Percentiles rank a stretch among this genome's conserved stretches.
Conservation (phyloP, 2,888 invertebrate genomes). For the Elmis aenea region DNA sequence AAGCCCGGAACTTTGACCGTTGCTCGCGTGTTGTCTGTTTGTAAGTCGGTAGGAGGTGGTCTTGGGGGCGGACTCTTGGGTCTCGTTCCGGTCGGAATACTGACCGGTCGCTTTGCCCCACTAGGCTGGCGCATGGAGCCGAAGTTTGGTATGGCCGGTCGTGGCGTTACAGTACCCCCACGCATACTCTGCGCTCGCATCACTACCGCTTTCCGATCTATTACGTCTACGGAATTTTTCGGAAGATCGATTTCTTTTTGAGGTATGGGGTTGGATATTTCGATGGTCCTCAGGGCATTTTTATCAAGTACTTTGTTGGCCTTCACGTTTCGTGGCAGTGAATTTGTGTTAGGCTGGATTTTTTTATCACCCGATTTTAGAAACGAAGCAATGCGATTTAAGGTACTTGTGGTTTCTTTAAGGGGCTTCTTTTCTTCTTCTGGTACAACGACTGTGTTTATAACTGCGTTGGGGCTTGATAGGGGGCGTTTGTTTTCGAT, state of each 20-base stretch:
- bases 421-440: slow-evolving; percentile 52
- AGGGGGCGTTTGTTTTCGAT: slow-evolving; percentile 49
- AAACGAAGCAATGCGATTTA: slow-evolving; percentile 73
- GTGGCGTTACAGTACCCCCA: slow-evolving; percentile 46
- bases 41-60: slow-evolving; percentile 52
- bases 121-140: slow-evolving; percentile 77
- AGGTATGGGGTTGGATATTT: slow-evolving; percentile 80
- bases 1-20: slow-evolving; percentile 45
- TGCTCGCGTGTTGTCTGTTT: slow-evolving; percentile 25
- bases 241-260: slow-evolving; percentile 62
- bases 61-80: slow-evolving; percentile 76
- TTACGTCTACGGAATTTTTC: slow-evolving; percentile 54
- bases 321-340: slow-evolving; percentile 55
- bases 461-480: slow-evolving; percentile 48
- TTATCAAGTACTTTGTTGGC: slow-evolving; percentile 63
- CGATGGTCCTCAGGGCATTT: slow-evolving; percentile 65
- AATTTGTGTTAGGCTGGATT: slow-evolving; percentile 50
- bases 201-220: slow-evolving; percentile 57
- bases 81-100: slow-evolving; percentile 61
- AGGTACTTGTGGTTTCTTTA: slow-evolving; percentile 53
- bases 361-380: slow-evolving; percentile 55
- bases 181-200: slow-evolving; percentile 81
- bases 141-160: slow-evolving; percentile 65
- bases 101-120: slow-evolving; percentile 64
- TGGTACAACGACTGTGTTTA: slow-evolving; percentile 25